Conservation (phyloP, 2,888 invertebrate species). For the Merodon equestris region DNA sequence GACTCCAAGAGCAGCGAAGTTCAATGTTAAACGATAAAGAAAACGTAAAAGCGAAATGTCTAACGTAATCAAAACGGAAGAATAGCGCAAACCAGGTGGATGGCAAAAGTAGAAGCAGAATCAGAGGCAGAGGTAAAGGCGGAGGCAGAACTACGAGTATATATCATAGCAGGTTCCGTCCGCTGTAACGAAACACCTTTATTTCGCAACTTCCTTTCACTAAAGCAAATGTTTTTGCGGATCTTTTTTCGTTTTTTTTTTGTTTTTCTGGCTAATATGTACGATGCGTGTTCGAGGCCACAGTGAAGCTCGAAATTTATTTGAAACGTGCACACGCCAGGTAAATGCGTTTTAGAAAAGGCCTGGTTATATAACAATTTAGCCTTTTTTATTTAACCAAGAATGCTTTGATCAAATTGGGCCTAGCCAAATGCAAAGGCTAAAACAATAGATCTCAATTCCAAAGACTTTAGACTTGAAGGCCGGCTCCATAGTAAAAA, state of each 20-base stretch:
- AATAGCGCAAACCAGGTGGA: constrained; percentile 13
- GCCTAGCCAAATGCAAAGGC: no score
- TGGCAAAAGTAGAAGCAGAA: background rate
- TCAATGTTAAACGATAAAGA: constrained; percentile 37
- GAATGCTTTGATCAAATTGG: no score
- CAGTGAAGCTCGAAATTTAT: background rate
- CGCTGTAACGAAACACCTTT: constrained; percentile 33
- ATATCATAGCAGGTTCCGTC: constrained; percentile 26
- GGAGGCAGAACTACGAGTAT: constrained; percentile 25
- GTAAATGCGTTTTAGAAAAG: no score
- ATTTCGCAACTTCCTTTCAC: constrained; percentile 18
- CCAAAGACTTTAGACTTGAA: no score
- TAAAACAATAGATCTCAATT: no score
- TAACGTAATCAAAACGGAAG: constrained; percentile 30
- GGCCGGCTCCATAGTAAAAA: no score
- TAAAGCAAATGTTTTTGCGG: constrained; percentile 6
- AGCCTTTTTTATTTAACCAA: no score
- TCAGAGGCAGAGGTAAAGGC: background rate
- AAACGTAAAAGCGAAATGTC: constrained; percentile 9
- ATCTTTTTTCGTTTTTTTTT: background rate
- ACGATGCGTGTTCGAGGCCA: background rate
- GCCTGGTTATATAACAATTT: no score
- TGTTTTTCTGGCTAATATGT: background rate
- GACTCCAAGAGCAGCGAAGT: constrained; percentile 37
- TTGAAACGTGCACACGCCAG: no score